A percentile compares a stretch with the other conserved stretches of the same genome.
Evolutionary conservation across 2,797 vertebrate species (phyloP).

Genomic region (Schizopygopsis malacanthus): DNA sequence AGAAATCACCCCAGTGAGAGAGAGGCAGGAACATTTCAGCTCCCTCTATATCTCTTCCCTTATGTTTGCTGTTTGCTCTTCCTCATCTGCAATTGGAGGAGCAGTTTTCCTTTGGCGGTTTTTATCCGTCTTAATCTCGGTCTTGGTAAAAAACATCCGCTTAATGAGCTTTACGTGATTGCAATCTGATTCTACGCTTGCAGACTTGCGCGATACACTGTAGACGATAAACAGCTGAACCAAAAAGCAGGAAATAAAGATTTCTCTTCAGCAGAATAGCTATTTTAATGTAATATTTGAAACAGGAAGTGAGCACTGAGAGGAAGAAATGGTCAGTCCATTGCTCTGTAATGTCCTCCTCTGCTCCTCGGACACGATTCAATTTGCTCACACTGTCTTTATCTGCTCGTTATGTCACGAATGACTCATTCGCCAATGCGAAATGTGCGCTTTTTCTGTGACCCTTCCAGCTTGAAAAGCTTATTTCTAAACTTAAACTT

Average conservation of each 20-base stretch:
- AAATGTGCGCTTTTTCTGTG: slow-evolving; percentile 36
- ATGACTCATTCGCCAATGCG: slow-evolving; percentile 55
- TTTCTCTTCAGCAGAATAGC: slow-evolving; percentile 45
- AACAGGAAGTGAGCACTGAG: slow-evolving; percentile 53
- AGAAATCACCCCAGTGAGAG: slow-evolving; percentile 62
- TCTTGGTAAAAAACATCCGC: slow-evolving; percentile 53
- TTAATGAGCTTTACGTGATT: slow-evolving; percentile 53
- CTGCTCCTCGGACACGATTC: slow-evolving; percentile 58
- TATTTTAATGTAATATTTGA: slow-evolving; percentile 55
- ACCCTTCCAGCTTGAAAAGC: not conserved
- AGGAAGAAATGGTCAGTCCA: slow-evolving; percentile 44
- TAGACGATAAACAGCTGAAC: slow-evolving; percentile 41
- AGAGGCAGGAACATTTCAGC: slow-evolving; percentile 40
- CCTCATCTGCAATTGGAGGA: slow-evolving; percentile 41
- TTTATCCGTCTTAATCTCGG: slow-evolving; percentile 54
- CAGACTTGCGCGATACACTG: slow-evolving; percentile 42
- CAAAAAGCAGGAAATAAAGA: slow-evolving; percentile 56
- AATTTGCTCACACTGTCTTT: slow-evolving; percentile 59
- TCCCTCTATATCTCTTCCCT: slow-evolving; percentile 24
- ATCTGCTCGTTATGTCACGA: slow-evolving; percentile 55
- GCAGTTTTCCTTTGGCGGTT: slow-evolving; percentile 23
- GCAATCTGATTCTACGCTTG: slow-evolving; percentile 39
- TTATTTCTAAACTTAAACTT: not conserved
- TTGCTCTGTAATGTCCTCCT: slow-evolving; percentile 50
- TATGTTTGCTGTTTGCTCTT: slow-evolving; percentile 51